A percentile compares a stretch with the other conserved stretches of the same genome.
phyloP scores from a whole-genome alignment of 2,113 vertebrate species.

The Mixornis gularis region DNA sequence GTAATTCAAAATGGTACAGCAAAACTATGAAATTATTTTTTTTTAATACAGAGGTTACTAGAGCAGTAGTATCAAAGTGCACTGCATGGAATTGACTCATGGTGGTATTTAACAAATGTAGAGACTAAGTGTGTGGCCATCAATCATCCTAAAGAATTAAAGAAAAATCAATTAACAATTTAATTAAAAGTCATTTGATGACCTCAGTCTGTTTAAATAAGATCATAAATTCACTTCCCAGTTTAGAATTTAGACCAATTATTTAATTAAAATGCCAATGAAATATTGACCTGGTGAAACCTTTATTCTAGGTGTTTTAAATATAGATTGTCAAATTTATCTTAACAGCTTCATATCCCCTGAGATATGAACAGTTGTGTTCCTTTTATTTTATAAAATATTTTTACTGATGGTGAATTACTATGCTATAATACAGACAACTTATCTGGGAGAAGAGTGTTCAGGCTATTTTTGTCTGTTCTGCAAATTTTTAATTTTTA shows the following conservation, averaged over 20 bases:
- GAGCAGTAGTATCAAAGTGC: not conserved
- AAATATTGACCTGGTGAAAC: constrained; percentile 52
- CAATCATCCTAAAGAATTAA: constrained; percentile 44
- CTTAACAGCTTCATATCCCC: not conserved
- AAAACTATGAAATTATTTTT: not conserved
- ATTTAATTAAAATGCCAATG: constrained; percentile 68
- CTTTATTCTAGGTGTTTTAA: constrained; percentile 55
- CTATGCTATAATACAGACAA: not conserved
- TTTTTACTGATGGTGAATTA: not conserved
- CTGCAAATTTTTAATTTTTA: not conserved
- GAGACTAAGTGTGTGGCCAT: not conserved
- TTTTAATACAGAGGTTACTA: not conserved
- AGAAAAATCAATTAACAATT: constrained; percentile 63
- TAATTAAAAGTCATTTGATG: constrained; percentile 61
- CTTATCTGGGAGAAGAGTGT: not conserved
- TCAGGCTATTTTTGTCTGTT: not conserved
- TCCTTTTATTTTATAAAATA: not conserved
- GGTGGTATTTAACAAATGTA: constrained; percentile 15
- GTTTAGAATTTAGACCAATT: constrained; percentile 62
- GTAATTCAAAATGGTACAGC: not conserved
- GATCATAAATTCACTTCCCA: constrained; percentile 44
- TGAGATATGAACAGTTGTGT: not conserved
- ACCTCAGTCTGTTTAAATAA: constrained; percentile 54
- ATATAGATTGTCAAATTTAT: constrained; percentile 52
- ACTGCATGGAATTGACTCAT: not conserved